Evolutionary conservation across 30 jellyfish, hydroid and myxozoan genomes (phyloP), one percentile per base, ranked within the genome.

Genomic region (Pelagia noctiluca): DNA sequence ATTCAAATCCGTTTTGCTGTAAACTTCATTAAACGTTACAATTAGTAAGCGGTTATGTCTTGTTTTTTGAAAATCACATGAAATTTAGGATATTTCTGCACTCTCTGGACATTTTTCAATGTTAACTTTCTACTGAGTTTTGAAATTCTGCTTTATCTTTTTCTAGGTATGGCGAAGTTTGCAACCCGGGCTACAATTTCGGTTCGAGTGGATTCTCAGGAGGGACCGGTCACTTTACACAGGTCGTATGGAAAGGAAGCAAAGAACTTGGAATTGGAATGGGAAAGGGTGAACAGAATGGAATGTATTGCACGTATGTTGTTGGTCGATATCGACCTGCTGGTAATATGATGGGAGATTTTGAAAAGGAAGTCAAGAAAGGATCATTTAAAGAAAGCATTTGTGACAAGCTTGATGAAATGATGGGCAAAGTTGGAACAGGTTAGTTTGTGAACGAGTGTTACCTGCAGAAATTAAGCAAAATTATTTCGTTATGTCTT

Each of bases 291-390:
- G 74, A 61, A 1, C 89, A 85, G 67, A 76, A 71, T 78, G 94
- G 93, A 1, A 63, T 60, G 21, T 82, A 88, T 4, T 91, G 98
- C 67, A 78, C 90, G 7, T 91, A 84, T 86, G 85, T 85, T 22
- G 98, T 91, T 24, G 98, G 91, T 11, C 78, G 98, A 62, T 91
- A 91, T 71, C 49, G 91, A 47, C 96, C 96, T 26, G 76, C 94
- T 34, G 98, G 98, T 16, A 91, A 91, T 64, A 64, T 24, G 42
- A 84, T 78, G 53, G 96, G 96, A 1, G 68, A 66, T 66, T 91
- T 84, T 63, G 80, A 70, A 35, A 78, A 72, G 8, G 87, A 91
- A 42, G 98, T 91, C 13, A 73, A 71, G 37, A 50, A 74, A 78
- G 98, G 98, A 21, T 71, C 88, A 32, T 85, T 85, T 35, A 35